Percentiles rank a stretch among this genome's conserved stretches.
Conservation (phyloP, 2,113 vertebrate genomes). For the Tetraodon nigroviridis region DNA sequence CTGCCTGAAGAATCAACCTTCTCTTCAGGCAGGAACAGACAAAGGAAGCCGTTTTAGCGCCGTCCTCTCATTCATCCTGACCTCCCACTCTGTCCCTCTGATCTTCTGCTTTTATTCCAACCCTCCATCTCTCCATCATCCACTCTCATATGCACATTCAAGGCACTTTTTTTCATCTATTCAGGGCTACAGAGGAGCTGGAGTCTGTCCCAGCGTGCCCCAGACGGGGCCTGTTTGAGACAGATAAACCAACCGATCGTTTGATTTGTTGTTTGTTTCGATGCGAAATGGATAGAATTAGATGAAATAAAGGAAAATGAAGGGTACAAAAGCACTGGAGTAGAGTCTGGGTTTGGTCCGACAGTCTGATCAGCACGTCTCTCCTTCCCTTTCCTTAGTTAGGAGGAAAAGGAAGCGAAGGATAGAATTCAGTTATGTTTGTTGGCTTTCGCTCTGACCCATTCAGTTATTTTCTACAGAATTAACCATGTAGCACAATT, state of each 20-base stretch:
- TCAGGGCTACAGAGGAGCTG: constrained; percentile 27
- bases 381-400: constrained; percentile 34
- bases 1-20: constrained; percentile 44
- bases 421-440: constrained; percentile 49
- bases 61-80: constrained; percentile 52
- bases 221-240: constrained; percentile 9
- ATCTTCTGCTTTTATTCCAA: constrained; percentile 50
- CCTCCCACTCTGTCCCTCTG: constrained; percentile 42
- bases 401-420: constrained; percentile 61
- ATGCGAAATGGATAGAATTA: no score
- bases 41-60: constrained; percentile 55
- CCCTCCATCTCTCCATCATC: constrained; percentile 21
- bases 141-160: constrained; percentile 12
- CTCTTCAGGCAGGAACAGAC: constrained; percentile 49
- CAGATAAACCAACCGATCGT: neutral
- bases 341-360: neutral
- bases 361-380: constrained; percentile 1
- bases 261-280: neutral
- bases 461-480: neutral
- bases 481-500: no score
- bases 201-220: constrained; percentile 39
- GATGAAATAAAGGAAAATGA: neutral
- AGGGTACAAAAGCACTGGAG: neutral
- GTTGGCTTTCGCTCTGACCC: constrained; percentile 37
- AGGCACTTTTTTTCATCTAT: constrained; percentile 28